Conservation (phyloP, 2,888 invertebrate genomes). For the Micoletzkya japonica region DNA sequence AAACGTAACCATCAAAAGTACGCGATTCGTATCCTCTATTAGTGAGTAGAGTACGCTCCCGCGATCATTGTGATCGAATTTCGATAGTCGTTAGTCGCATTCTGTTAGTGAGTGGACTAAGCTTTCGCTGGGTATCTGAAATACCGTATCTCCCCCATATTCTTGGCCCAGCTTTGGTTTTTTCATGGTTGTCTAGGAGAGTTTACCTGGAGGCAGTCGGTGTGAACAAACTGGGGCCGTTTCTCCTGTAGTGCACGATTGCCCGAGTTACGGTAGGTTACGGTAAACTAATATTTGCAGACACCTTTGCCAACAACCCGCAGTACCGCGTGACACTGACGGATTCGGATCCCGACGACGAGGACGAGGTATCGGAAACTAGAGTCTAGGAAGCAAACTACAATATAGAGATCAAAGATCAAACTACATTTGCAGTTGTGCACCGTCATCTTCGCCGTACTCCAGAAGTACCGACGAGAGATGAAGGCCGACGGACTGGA, state of each 20-base stretch:
- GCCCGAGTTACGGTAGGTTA: neutral
- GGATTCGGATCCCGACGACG: slow-evolving; percentile 81
- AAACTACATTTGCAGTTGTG: slow-evolving; percentile 70
- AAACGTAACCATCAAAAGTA: too few species aligned
- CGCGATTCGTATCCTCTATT: too few species aligned
- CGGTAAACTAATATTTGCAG: slow-evolving; percentile 31
- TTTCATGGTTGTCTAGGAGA: too few species aligned
- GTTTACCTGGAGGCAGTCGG: neutral
- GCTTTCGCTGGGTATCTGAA: too few species aligned
- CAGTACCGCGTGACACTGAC: slow-evolving; percentile 84
- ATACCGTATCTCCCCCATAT: too few species aligned
- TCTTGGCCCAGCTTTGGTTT: too few species aligned
- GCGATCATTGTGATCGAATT: neutral
- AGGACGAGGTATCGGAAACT: slow-evolving; percentile 49
- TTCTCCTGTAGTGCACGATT: too few species aligned
- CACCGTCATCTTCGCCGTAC: slow-evolving; percentile 88
- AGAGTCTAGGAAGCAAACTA: slow-evolving; percentile 44
- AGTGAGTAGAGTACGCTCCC: too few species aligned
- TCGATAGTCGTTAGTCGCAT: neutral
- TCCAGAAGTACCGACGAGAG: slow-evolving; percentile 91
- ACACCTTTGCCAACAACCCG: slow-evolving; percentile 88
- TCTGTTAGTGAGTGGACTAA: too few species aligned
- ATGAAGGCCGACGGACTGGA: slow-evolving; percentile 81
- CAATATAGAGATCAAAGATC: too few species aligned
- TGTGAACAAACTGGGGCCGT: neutral